phyloP scores from a whole-genome alignment of 2,888 invertebrate species.

The Mythimna ferrago region DNA sequence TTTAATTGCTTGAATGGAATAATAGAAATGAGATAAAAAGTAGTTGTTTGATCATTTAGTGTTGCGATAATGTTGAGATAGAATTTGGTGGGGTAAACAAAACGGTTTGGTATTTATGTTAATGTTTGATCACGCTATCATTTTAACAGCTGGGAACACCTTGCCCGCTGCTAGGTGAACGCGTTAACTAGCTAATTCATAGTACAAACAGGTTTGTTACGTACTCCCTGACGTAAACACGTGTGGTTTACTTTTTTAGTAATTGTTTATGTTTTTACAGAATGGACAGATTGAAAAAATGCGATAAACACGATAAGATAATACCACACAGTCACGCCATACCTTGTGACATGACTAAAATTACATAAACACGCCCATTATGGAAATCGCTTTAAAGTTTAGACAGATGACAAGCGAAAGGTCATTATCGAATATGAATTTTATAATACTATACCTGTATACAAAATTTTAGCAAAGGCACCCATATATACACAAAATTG shows the following conservation, averaged over 20 bases:
- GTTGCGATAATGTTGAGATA: slow-evolving; percentile 2
- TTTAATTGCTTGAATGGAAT: slow-evolving; percentile 40
- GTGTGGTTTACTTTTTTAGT: slow-evolving; percentile 55
- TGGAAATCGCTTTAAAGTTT: slow-evolving; percentile 5
- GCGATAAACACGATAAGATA: slow-evolving; percentile 65
- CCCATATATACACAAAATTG: neutral
- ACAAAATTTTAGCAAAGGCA: neutral
- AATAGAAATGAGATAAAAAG: slow-evolving; percentile 15
- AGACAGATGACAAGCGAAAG: slow-evolving; percentile 23
- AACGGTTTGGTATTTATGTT: slow-evolving; percentile 49
- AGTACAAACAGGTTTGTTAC: slow-evolving; percentile 79
- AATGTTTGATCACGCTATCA: slow-evolving; percentile 65
- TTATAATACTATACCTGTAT: neutral
- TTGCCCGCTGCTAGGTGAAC: slow-evolving; percentile 62
- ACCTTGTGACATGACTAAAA: slow-evolving; percentile 32
- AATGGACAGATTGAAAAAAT: slow-evolving; percentile 44
- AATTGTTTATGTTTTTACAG: slow-evolving; percentile 68
- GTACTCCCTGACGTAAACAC: slow-evolving; percentile 65
- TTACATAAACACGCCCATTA: slow-evolving; percentile 34
- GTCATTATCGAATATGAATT: slow-evolving; percentile 11
- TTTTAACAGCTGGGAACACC: slow-evolving; percentile 72
- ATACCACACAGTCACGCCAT: slow-evolving; percentile 63
- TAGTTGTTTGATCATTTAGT: slow-evolving; percentile 9
- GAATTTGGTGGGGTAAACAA: slow-evolving; percentile 64
- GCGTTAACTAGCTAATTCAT: slow-evolving; percentile 73